Conservation (phyloP, 2,888 invertebrate species). For the Pristionchus entomophagus region DNA sequence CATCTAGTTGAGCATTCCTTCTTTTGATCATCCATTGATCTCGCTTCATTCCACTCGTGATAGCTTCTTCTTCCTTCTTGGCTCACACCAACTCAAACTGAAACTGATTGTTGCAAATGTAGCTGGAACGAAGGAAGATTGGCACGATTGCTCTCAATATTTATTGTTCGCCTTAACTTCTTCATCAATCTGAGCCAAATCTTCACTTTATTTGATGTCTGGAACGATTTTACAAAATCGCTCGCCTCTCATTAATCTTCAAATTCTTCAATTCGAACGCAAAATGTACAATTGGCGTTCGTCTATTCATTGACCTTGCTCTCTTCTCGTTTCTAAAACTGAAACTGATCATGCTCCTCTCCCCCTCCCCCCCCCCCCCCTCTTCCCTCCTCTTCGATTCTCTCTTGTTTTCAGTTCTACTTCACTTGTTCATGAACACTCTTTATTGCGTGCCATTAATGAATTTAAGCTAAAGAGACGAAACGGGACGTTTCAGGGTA, state of each 20-base stretch:
- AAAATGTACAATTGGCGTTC: too few relatives aligned
- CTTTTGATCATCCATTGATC: background rate
- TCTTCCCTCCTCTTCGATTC: too few relatives aligned
- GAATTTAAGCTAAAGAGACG: background rate
- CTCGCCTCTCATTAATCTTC: too few relatives aligned
- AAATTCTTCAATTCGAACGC: too few relatives aligned
- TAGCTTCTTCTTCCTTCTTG: background rate
- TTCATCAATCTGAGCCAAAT: too few relatives aligned
- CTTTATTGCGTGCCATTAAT: background rate
- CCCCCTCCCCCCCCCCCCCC: background rate
- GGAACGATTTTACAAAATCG: too few relatives aligned
- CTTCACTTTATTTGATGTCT: too few relatives aligned
- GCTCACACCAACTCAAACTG: background rate
- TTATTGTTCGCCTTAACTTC: too few relatives aligned
- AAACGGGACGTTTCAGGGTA: background rate
- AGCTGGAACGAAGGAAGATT: slow-evolving; percentile 6
- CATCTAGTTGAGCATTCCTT: background rate
- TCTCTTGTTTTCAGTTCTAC: slow-evolving; percentile 19
- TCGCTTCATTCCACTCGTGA: background rate
- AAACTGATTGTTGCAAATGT: background rate
- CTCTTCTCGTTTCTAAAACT: background rate
- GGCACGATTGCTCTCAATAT: too few relatives aligned
- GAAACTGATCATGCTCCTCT: slow-evolving; percentile 19
- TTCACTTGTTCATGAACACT: slow-evolving; percentile 20
- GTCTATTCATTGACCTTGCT: background rate